Conservation (phyloP, 2,797 vertebrate genomes). For the Huso huso region DNA sequence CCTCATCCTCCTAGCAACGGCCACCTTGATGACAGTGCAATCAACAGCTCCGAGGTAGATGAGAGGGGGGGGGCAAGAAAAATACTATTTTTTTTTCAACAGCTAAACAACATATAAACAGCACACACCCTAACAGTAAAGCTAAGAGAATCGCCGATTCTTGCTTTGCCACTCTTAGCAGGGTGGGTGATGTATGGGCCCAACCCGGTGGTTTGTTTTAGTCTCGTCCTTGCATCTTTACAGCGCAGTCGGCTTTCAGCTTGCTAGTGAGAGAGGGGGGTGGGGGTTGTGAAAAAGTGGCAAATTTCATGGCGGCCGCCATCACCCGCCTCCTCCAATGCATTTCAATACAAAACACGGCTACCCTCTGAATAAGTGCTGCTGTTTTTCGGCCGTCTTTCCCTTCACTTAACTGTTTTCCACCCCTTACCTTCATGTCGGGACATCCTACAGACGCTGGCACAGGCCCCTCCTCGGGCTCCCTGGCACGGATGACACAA, state of each 20-base stretch:
- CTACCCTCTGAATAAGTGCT: constrained; percentile 29
- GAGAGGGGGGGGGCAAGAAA: constrained; percentile 11
- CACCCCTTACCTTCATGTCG: constrained; percentile 86
- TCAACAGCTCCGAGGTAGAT: constrained; percentile 24
- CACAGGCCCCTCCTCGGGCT: constrained; percentile 61
- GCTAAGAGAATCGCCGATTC: neutral
- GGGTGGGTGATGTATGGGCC: neutral
- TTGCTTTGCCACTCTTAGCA: neutral
- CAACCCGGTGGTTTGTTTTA: constrained; percentile 1
- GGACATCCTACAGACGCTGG: constrained; percentile 81
- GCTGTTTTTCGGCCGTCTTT: constrained; percentile 4
- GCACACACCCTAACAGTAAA: constrained; percentile 6
- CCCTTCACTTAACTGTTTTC: constrained; percentile 29
- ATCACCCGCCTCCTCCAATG: constrained; percentile 30
- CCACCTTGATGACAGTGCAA: constrained; percentile 63
- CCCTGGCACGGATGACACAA: constrained; percentile 47
- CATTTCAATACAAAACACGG: constrained; percentile 43
- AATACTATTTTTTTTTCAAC: constrained; percentile 3
- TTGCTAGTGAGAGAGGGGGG: constrained; percentile 13
- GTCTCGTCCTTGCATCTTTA: neutral
- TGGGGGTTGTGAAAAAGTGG: constrained; percentile 4
- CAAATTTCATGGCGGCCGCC: constrained; percentile 28
- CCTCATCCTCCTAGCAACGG: constrained; percentile 45
- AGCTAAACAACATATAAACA: neutral
- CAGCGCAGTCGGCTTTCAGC: constrained; percentile 26